Conservation (phyloP, 2,113 vertebrate genomes). For the Hylia prasina region DNA sequence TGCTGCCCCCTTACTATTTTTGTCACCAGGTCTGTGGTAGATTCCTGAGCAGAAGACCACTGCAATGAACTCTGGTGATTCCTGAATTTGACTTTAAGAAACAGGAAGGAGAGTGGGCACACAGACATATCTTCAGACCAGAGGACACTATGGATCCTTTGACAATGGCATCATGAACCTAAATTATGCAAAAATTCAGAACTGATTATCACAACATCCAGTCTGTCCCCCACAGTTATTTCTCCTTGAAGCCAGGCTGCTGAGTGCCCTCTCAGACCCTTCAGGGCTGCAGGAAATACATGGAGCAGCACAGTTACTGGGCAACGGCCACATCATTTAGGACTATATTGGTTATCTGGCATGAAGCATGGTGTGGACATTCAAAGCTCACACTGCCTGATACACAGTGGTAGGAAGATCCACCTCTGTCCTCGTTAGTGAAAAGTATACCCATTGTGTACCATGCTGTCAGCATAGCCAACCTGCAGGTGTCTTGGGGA, state of each 20-base stretch:
- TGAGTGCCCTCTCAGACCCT: background rate
- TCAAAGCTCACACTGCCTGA: background rate
- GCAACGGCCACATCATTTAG: background rate
- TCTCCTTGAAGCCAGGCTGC: background rate
- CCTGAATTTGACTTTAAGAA: background rate
- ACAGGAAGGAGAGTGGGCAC: background rate
- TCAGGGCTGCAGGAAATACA: background rate
- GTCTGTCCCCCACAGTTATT: background rate
- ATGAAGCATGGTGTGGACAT: accelerated
- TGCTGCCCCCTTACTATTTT: background rate
- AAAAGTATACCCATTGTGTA: background rate
- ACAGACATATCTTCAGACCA: background rate
- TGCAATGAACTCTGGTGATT: background rate
- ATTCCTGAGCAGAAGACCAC: background rate
- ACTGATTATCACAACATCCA: background rate
- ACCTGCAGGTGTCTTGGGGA: background rate
- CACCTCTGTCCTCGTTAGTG: background rate
- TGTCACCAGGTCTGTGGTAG: background rate
- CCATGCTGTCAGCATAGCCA: background rate
- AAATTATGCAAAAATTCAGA: background rate
- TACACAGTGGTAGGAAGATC: background rate
- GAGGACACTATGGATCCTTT: background rate
- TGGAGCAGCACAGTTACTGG: background rate
- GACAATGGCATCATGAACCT: background rate
- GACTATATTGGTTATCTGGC: background rate